Base-by-base conservation (phyloP, 1,140 invertebrate species). In the Drosophila simulans region DNA sequence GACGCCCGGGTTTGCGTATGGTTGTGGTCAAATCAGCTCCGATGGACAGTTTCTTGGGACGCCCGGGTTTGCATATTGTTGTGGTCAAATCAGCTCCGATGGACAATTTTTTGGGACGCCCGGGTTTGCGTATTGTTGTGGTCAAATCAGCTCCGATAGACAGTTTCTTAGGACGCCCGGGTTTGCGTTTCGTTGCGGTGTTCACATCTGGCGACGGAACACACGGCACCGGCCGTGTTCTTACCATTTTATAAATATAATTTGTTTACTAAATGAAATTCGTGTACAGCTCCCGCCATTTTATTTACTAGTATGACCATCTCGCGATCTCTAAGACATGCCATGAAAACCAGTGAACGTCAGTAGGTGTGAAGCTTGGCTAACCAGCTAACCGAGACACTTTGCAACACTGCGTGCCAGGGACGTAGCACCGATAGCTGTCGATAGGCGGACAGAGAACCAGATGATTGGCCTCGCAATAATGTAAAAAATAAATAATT, bases 401-500 rank as follows among this genome's bases (percentile, higher is more conserved):
- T 63, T 63, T 17, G 8, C 40, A 64, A 31, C 57, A 63, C 58
- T 13, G 42, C 10, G 8, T 15, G 2, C 39, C 39, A 56, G 54
- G 54, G 54, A 42, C 27, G 53, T 3, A 15, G 0, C 39, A 43
- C 39, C 39, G 53, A 55, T 55, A 55, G 37, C 5, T 37, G 31
- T 59, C 56, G 56, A 59, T 59, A 59, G 45, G 39, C 57, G 57
- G 31, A 62, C 31, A 59, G 49, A 51, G 22, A 62, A 58, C 59
- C 63, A 66, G 59, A 65, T 66, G 63, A 70, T 70, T 62, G 63
- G 48, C 51, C 45, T 53, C 51, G 66, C 60, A 58, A 45, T 49
- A 79, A 52, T 57, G 62, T 48, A 52, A 65, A 68, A 58, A 49
- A 56, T 49, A 63, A 55, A 73, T 71, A 54, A 64, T 71, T 70